phyloP scores from a whole-genome alignment of 2,888 invertebrate genomes.

The Melanargia galathea region DNA sequence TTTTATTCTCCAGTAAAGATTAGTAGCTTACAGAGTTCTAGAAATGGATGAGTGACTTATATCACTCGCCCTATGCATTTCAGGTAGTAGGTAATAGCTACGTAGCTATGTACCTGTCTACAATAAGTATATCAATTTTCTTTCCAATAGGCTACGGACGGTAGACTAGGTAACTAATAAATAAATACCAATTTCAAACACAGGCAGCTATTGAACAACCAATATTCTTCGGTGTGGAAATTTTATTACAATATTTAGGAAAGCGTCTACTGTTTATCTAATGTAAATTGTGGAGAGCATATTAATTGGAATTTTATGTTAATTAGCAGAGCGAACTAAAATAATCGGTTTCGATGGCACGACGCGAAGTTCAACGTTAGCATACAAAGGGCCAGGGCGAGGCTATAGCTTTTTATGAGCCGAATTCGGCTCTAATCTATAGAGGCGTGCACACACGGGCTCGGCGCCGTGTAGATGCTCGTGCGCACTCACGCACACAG shows the following conservation, averaged over 20 bases:
- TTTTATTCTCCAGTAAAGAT: neutral
- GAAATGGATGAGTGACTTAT: too few relatives aligned
- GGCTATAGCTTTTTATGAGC: conserved; percentile 73
- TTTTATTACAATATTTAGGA: conserved; percentile 25
- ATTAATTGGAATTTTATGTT: conserved; percentile 61
- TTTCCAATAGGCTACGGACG: too few relatives aligned
- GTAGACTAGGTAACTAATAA: too few relatives aligned
- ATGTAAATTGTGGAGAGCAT: conserved; percentile 54
- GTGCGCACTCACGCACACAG: conserved; percentile 73
- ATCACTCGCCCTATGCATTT: too few relatives aligned
- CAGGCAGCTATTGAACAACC: neutral
- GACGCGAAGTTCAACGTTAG: conserved; percentile 71
- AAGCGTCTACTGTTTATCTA: conserved; percentile 43
- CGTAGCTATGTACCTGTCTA: too few relatives aligned
- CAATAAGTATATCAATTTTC: too few relatives aligned
- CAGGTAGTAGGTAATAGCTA: neutral
- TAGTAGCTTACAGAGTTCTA: neutral
- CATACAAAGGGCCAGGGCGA: conserved; percentile 71
- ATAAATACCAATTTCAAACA: too few relatives aligned
- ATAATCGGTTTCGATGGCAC: conserved; percentile 60
- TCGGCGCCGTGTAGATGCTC: conserved; percentile 54
- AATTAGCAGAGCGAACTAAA: conserved; percentile 56
- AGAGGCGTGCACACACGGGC: conserved; percentile 48
- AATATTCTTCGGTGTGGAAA: conserved; percentile 4
- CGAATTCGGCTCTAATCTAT: conserved; percentile 72